Evolutionary conservation across 1,140 invertebrate species (phyloP), one percentile per base, ranked within the genome.

Genomic region (Lineus longissimus): DNA sequence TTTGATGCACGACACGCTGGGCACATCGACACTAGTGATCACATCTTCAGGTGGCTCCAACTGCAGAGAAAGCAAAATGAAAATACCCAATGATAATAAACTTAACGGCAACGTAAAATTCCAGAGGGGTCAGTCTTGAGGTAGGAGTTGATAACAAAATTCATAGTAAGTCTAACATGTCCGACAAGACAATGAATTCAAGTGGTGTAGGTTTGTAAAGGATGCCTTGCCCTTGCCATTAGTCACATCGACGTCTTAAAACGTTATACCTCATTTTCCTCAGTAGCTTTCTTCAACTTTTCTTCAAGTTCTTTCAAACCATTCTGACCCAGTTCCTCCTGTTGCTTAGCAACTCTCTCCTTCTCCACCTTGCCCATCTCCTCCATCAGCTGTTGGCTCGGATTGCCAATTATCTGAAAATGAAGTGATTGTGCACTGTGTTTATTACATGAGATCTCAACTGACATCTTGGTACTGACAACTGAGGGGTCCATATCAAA

Each of bases 181-280:
- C n/a, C n/a, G n/a, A n/a, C n/a, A n/a, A n/a, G n/a, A n/a, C n/a
- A n/a, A n/a, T n/a, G n/a, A n/a, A n/a, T n/a, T n/a, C n/a, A n/a
- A n/a, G n/a, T n/a, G n/a, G n/a, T n/a, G n/a, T n/a, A n/a, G n/a
- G n/a, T n/a, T n/a, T n/a, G n/a, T n/a, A n/a, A n/a, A n/a, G n/a
- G n/a, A n/a, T n/a, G n/a, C n/a, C n/a, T n/a, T n/a, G n/a, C n/a
- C n/a, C n/a, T n/a, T n/a, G n/a, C n/a, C n/a, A n/a, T n/a, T n/a
- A n/a, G n/a, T n/a, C n/a, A n/a, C n/a, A n/a, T n/a, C n/a, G n/a
- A n/a, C n/a, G n/a, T n/a, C n/a, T n/a, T n/a, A n/a, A n/a, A n/a
- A n/a, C n/a, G n/a, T n/a, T n/a, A 19, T 81, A 91, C 88, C 76
- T 91, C 90, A 82, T 94, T 95, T 66, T 86, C 85, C 60, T 86